Evolutionary conservation across 2,797 vertebrate genomes (phyloP), one percentile per base, ranked within the genome.

Genomic region (Champsocephalus esox): DNA sequence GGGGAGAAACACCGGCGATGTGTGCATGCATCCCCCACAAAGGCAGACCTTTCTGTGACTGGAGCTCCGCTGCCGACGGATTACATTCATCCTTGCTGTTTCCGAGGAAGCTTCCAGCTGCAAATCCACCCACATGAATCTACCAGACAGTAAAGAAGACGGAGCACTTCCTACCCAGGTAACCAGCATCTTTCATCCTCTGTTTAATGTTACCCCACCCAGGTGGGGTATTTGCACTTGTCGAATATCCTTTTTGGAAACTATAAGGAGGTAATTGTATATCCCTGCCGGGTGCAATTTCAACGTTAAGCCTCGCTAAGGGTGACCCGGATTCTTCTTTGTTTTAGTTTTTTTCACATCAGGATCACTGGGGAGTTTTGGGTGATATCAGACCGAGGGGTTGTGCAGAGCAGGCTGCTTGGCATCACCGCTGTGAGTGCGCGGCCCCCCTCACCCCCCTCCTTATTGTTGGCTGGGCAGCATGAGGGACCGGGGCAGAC

Each of bases 101-200:
- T 82, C 84, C 64, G 82, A 85, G 83, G 90, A 89, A 74, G 84
- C 88, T 78, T 86, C 89, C 89, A 83, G 88, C 90, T 88, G 89
- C 89, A 92, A 80, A 88, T 83, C 88, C 88, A 90, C 86, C 88
- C 92, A 92, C 92, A 92, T 93, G 92, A 86, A 90, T 90, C 82
- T 65, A 49, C 16, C 87, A 78, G 83, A 83, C 86, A 65, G 84
- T 24, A 59, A 46, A 69, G 89, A 87, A 88, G 88, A 93, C 86
- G 88, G 86, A 87, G 92, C 91, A 81, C 92, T 90, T 81, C 83
- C 78, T 60, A 74, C 73, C 84, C 70, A 94, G 93, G 93, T 93
- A 92, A 90, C 61, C 55, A 32, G 50, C 83, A 38, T 59, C 75
- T 41, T 59, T 4, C 56, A 45, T 46, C n/a, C 50, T 49, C 55